A percentile compares a stretch with the other conserved stretches of the same genome.
These are phyloP conservation scores for Tachycineta bicolor DNA, from an alignment of 2,113 vertebrate species.

Conservation along the genomic window DNA sequence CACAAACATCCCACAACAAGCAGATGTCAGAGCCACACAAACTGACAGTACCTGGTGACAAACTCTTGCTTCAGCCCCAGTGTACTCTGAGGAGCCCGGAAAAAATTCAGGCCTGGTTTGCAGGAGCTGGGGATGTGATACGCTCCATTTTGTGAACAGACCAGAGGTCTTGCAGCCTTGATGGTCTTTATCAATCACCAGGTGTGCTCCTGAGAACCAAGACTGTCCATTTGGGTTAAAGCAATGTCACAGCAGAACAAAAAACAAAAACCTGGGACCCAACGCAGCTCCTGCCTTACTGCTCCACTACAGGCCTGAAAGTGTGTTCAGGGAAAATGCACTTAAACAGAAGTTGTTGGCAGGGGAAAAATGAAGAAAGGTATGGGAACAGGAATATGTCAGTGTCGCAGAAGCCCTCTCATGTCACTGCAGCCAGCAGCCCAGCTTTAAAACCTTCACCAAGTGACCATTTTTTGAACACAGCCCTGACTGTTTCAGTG, in stretches of 20 bases:
- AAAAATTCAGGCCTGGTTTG: background rate
- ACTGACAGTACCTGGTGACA: background rate
- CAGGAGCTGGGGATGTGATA: background rate
- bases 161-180: background rate
- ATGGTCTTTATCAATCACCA: background rate
- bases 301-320: accelerated
- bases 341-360: background rate
- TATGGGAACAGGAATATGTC: accelerated
- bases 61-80: background rate
- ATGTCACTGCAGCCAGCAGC: background rate
- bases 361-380: accelerated
- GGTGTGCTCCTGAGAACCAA: background rate
- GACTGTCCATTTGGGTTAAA: background rate
- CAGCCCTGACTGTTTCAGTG: background rate
- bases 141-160: background rate
- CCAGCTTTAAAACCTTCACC: background rate
- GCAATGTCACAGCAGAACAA: background rate
- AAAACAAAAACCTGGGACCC: background rate
- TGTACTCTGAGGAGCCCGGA: accelerated
- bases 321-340: accelerated
- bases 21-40: accelerated
- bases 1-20: background rate
- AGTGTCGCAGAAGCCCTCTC: background rate
- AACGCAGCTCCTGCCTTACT: accelerated
- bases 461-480: background rate